Evolutionary conservation across 2,113 vertebrate species (phyloP), one percentile per base, ranked within the genome.

Genomic region (Geococcyx californianus): DNA sequence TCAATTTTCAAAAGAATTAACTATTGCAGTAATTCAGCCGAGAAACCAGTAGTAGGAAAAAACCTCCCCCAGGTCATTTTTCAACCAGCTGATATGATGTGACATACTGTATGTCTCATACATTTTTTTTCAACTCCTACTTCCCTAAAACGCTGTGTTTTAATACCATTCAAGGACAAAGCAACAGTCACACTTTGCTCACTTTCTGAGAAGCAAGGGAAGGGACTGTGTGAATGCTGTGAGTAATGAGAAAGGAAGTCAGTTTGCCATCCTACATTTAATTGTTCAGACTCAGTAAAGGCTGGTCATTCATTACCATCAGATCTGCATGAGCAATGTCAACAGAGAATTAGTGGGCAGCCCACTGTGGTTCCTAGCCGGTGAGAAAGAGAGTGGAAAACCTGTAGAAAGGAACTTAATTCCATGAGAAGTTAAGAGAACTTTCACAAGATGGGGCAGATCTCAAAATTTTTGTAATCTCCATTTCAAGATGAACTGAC

Each of bases 1-100:
- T 94, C 90, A 82, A 84, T 60, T 93, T 95, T 90, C 84, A 95
- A 93, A 96, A 86, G 51, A 94, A 96, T 95, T 96, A 95, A 89
- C 86, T 63, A 91, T 73, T 96, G 70, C 85, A 95, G 87, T 86
- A 95, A 94, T 95, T 94, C 93, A 90, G 40, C 36, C 90, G 72
- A 96, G 66, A 72, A 95, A 92, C 84, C 0, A 0, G 72, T 59
- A 23, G 76, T 49, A 93, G n/a, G 34, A 90, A 90, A 85, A 45
- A 86, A 38, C 44, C 49, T 94, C 87, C 94, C 90, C 17, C 75
- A 80, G 84, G 93, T 74, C 93, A 72, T 95, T 96, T 84, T 85
- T 96, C 73, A 95, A 74, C 42, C 88, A 85, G 80, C 90, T 88
- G 84, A 95, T 83, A 77, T 2, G 36, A 79, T 66, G 59, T 51